Evolutionary conservation across 2,113 vertebrate species (phyloP), one percentile per base, ranked within the genome.

Genomic region (Sander vitreus): DNA sequence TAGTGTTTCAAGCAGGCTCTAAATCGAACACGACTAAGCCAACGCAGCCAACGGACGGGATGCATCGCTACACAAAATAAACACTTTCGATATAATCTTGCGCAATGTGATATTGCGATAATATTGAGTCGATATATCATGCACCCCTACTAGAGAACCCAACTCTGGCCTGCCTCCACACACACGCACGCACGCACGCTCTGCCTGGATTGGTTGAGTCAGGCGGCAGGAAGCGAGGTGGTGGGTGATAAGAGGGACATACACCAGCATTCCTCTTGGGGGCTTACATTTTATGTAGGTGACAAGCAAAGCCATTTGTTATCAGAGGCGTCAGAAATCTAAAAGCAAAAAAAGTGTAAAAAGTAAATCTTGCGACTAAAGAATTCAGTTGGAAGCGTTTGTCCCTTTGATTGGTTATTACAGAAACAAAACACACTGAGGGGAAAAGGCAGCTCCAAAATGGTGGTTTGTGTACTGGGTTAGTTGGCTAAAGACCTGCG

Each of bases 171-270:
- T 36, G 5, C n/a, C 68, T 39, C 63, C 48, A 21, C 15, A 23
- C 62, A 65, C 33, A 60, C 5, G 16, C 15, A 68, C 48, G 81
- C 36, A 80, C 36, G 83, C 48, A 53, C 33, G 5, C 25, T 68
- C 25, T 51, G 71, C 48, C 47, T 76, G 71, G 68, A 85, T 74
- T 64, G 43, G 65, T 60, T 5, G n/a, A 74, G 59, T 39, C 66
- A 77, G 64, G 57, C 45, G 14, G 72, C 58, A 67, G 65, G 65
- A 83, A 83, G 62, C 66, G 72, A 81, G 84, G 84, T 85, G 57
- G 14, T 80, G 45, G 59, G 30, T 4, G 73, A 90, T 85, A 82
- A 82, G 45, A 65, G 23, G 36, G 36, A 54, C 10, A 60, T 58
- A 76, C 47, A 59, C 51, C 62, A 76, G 70, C 59, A 85, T 62